Base-by-base conservation (phyloP, 2,113 vertebrate genomes). In the Clarias macrocephalus region DNA sequence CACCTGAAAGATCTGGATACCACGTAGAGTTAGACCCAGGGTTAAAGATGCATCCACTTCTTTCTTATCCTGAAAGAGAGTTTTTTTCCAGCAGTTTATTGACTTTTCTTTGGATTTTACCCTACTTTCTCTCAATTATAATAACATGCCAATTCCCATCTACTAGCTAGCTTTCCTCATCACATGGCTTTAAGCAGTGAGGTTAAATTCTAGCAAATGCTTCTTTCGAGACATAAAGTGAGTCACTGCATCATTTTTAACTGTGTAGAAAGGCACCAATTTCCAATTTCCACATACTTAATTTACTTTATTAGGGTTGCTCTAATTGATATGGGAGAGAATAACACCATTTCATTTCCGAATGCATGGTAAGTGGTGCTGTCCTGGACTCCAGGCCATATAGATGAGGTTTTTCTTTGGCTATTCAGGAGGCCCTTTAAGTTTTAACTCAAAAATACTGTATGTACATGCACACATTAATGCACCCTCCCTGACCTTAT, bases 1-100 rank as follows among this genome's bases (percentile, higher is more conserved):
- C 87, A 99, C 98, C 97, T 99, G 98, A 92, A 99, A 99, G 91
- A 99, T 98, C 91, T 99, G 98, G 90, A 99, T 99, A n/a, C 98
- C 98, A n/a, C 97, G 94, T 30, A 98, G 95, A 0, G 98, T 99
- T 91, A 99, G 92, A 62, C 98, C 98, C 86, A 99, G 93, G 0
- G 97, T 97, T 63, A 99, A 93, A 10, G 98, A 97, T 1, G 98
- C 97, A 72, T 99, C 98, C 11, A 97, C 93, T 93, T 99, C 98
- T 89, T 97, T 97, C 92, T 99, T 99, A 93, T 99, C 98, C 98
- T 99, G 90, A 48, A 73, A 59, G 37, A 87, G 68, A 3, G 33
- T n/a, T 76, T 65, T 60, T 73, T 76, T n/a, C 13, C 15, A 30
- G 16, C n/a, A 84, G 18, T 30, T 84, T 86, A n/a, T 81, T 56